These are phyloP conservation scores for Drosophila longiperda DNA, from an alignment of 2,888 invertebrate species.

Conservation along the genomic window DNA sequence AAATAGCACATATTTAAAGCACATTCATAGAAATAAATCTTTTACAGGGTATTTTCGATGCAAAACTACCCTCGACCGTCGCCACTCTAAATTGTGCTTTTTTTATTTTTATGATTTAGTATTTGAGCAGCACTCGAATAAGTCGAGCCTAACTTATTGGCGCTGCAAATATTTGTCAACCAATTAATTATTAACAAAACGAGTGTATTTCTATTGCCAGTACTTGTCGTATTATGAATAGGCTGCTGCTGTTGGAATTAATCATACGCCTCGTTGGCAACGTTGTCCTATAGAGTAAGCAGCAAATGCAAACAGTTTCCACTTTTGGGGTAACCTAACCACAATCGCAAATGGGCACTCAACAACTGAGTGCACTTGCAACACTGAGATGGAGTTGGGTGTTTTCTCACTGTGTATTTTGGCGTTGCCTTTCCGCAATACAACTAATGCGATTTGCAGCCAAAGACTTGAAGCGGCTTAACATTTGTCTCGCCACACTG, in stretches of 20 bases:
- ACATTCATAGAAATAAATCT: not conserved
- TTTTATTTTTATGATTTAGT: constrained; percentile 19
- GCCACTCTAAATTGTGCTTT: not conserved
- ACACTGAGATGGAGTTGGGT: not conserved
- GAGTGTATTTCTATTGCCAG: constrained; percentile 46
- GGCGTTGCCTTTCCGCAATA: constrained; percentile 28
- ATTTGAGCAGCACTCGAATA: constrained; percentile 63
- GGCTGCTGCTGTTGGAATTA: constrained; percentile 49
- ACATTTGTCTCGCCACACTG: constrained; percentile 43
- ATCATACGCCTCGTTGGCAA: constrained; percentile 64
- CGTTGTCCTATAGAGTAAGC: constrained; percentile 14
- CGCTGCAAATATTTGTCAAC: constrained; percentile 70
- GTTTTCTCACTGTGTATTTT: constrained; percentile 2
- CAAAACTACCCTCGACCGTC: not conserved
- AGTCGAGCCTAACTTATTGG: constrained; percentile 46
- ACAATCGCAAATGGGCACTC: constrained; percentile 39
- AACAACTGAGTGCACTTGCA: constrained; percentile 42
- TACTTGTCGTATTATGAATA: constrained; percentile 20
- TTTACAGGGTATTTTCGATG: not conserved
- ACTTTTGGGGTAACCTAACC: constrained; percentile 25
- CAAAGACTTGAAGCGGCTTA: constrained; percentile 57
- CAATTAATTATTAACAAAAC: constrained; percentile 71
- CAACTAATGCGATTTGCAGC: constrained; percentile 65
- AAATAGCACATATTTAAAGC: not conserved
- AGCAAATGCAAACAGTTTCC: constrained; percentile 44